These are phyloP conservation scores for Drosophila mulleri DNA, from an alignment of 2,888 invertebrate species.

Conservation along the genomic window DNA sequence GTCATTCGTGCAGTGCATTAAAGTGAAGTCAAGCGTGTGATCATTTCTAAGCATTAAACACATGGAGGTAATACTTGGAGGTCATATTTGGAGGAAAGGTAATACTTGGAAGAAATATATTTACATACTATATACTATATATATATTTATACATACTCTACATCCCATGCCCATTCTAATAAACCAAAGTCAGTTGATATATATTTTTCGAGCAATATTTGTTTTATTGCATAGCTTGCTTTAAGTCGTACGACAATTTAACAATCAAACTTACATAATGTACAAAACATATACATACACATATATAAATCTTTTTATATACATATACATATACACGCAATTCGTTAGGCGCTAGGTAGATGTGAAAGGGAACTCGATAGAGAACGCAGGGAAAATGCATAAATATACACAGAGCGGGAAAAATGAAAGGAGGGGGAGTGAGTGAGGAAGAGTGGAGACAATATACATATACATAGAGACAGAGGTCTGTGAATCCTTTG, in stretches of 20 bases:
- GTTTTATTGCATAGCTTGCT: constrained; percentile 77
- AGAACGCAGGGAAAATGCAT: constrained; percentile 41
- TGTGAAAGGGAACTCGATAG: constrained; percentile 13
- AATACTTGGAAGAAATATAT: no score
- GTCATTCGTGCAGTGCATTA: no score
- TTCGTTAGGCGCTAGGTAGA: constrained; percentile 63
- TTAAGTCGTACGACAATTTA: constrained; percentile 68
- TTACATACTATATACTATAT: no score
- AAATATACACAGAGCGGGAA: constrained; percentile 42
- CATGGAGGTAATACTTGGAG: no score
- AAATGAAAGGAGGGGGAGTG: constrained; percentile 8
- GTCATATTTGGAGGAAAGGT: no score
- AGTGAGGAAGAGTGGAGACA: not conserved
- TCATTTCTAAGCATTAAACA: no score
- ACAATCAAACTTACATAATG: constrained; percentile 70
- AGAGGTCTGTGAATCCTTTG: constrained; percentile 39
- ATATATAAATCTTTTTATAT: constrained; percentile 23
- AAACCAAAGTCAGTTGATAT: not conserved
- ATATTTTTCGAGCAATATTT: constrained; percentile 64
- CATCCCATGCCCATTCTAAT: not conserved
- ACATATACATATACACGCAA: constrained; percentile 38
- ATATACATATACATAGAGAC: not conserved
- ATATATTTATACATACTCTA: not conserved
- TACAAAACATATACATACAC: constrained; percentile 60
- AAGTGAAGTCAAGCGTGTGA: no score